Evolutionary conservation across 2,113 vertebrate species (phyloP).

Genomic region (Misgurnus mizolepis): DNA sequence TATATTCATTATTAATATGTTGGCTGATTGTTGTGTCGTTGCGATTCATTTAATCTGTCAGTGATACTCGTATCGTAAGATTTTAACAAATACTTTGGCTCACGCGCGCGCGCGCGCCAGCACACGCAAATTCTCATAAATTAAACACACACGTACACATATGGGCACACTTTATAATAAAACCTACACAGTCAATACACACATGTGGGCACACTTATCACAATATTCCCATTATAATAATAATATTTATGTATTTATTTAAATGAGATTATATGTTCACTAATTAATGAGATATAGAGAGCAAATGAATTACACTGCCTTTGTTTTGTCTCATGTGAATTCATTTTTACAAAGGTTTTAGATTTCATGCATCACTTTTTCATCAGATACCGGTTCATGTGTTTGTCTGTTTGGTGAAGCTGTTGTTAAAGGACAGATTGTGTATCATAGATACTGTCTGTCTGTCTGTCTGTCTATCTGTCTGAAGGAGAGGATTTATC

Average conservation of each 20-base stretch:
- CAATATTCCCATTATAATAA: too few relatives aligned
- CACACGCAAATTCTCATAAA: too few relatives aligned
- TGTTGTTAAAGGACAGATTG: not conserved
- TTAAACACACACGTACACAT: too few relatives aligned
- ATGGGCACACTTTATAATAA: too few relatives aligned
- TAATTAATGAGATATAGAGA: not conserved
- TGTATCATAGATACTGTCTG: not conserved
- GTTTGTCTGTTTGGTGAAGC: not conserved
- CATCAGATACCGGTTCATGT: not conserved
- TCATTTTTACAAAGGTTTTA: constrained; percentile 24
- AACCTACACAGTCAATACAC: too few relatives aligned
- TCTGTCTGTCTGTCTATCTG: too few relatives aligned
- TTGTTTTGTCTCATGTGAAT: not conserved
- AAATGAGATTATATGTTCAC: not conserved
- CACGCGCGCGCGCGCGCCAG: too few relatives aligned
- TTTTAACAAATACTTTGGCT: not conserved
- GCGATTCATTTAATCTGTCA: too few relatives aligned
- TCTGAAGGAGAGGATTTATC: not conserved
- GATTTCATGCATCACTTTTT: constrained; percentile 11
- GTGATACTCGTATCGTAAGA: too few relatives aligned
- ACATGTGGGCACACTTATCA: too few relatives aligned
- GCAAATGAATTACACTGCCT: not conserved
- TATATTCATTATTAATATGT: too few relatives aligned
- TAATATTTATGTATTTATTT: not conserved
- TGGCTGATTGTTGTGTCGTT: too few relatives aligned